Conservation (phyloP, 2,797 vertebrate species). For the Myotis vivesi region DNA sequence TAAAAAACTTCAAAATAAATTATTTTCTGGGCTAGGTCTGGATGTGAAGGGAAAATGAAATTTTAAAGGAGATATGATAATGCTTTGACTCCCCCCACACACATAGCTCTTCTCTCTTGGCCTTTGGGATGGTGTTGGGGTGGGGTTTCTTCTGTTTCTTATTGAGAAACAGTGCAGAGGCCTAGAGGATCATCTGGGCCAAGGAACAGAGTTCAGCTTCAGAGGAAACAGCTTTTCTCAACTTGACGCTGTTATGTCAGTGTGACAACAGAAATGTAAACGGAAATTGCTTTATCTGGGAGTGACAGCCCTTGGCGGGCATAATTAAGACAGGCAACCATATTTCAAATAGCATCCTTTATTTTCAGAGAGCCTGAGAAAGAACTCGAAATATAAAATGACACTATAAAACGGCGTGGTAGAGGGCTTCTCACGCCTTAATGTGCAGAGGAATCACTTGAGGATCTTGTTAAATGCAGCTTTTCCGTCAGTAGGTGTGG, state of each 20-base stretch:
- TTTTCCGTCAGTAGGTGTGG: too few relatives aligned
- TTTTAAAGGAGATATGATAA: background rate
- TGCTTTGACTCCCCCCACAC: background rate
- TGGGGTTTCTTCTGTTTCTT: background rate
- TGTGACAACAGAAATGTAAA: background rate
- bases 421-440: background rate
- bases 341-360: background rate
- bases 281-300: background rate
- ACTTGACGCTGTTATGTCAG: background rate
- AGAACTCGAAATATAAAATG: background rate
- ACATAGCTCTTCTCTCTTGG: background rate
- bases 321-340: background rate
- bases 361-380: background rate
- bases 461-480: background rate
- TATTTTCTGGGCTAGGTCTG: conserved; percentile 49
- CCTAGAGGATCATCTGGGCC: background rate
- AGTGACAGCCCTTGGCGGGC: background rate
- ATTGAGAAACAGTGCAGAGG: background rate
- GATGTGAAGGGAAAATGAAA: conserved; percentile 11
- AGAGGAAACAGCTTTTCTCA: background rate
- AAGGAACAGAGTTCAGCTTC: background rate
- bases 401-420: background rate
- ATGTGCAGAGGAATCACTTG: fast-evolving
- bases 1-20: conserved; percentile 52
- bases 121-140: background rate